Conservation (phyloP, 1,140 invertebrate genomes). For the Leptinotarsa defecta region DNA sequence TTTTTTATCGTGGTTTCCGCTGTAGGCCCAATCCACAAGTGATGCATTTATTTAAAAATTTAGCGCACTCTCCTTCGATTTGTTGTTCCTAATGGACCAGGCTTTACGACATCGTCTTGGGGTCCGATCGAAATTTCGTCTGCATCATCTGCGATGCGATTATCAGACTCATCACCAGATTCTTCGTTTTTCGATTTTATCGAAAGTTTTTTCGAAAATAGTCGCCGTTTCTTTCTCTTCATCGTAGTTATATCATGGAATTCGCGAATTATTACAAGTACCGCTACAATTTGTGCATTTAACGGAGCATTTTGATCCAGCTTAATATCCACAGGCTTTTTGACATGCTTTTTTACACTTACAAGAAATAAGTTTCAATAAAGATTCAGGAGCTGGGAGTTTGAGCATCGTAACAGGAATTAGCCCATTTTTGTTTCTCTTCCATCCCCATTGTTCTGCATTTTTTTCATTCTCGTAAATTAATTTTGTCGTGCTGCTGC, state of each 20-base stretch:
- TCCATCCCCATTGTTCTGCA: too few species aligned
- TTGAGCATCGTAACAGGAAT: too few species aligned
- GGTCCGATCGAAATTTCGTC: background rate
- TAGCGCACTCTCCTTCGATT: background rate
- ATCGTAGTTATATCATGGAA: slow-evolving; percentile 2
- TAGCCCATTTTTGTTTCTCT: too few species aligned
- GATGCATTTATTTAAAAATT: background rate
- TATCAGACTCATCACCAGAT: slow-evolving; percentile 18
- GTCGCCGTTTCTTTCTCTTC: slow-evolving; percentile 20
- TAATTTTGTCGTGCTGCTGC: too few species aligned
- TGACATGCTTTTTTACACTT: too few species aligned
- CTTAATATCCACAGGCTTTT: too few species aligned
- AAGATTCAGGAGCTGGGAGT: too few species aligned
- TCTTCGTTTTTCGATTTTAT: slow-evolving; percentile 13
- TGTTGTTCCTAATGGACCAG: slow-evolving; percentile 3
- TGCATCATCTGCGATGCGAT: slow-evolving; percentile 12
- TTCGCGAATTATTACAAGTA: slow-evolving; percentile 11
- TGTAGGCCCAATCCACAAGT: background rate
- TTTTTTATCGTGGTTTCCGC: background rate
- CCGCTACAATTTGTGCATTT: too few species aligned
- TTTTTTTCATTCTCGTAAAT: too few species aligned
- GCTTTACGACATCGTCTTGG: too few species aligned
- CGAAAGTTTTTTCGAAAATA: slow-evolving; percentile 22
- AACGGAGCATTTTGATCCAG: too few species aligned
- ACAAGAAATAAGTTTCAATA: too few species aligned